A percentile compares a stretch with the other conserved stretches of the same genome.
Conservation (phyloP, 2,888 invertebrate species). For the Pachydiplax longipennis region DNA sequence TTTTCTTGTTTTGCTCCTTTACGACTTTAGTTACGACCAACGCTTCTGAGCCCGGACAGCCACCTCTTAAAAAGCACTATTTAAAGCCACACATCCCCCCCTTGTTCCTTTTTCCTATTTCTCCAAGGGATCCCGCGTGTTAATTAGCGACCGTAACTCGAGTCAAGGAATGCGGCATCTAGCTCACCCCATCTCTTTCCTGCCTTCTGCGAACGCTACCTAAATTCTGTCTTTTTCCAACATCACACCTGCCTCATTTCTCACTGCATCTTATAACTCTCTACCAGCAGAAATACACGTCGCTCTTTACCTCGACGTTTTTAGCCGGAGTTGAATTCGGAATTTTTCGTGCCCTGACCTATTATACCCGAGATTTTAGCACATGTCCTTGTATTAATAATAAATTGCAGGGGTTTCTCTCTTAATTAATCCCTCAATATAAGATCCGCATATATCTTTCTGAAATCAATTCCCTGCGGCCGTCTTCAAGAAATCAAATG, state of each 20-base stretch:
- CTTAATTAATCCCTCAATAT: not conserved
- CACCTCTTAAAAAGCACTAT: not conserved
- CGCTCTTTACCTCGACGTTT: not conserved
- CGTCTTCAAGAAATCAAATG: too few relatives aligned
- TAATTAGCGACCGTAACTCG: not conserved
- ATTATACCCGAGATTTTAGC: not conserved
- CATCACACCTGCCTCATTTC: not conserved
- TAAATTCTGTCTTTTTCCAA: not conserved
- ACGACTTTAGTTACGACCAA: not conserved
- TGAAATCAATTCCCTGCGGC: too few relatives aligned
- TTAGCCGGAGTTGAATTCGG: not conserved
- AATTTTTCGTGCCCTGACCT: not conserved
- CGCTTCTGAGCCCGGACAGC: not conserved
- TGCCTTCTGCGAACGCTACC: not conserved
- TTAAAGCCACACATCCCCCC: not conserved
- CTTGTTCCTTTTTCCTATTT: not conserved
- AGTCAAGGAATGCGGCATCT: not conserved
- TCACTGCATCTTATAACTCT: not conserved
- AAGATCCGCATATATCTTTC: not conserved
- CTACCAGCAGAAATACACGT: not conserved
- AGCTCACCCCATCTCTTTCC: not conserved
- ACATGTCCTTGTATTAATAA: too few relatives aligned
- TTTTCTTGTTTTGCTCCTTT: too few relatives aligned
- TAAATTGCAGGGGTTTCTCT: not conserved
- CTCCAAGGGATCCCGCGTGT: not conserved